A percentile compares a stretch with the other conserved stretches of the same genome.
Conservation (phyloP, 35 echinoderm and acorn worm genomes). For the Acanthaster planci region DNA sequence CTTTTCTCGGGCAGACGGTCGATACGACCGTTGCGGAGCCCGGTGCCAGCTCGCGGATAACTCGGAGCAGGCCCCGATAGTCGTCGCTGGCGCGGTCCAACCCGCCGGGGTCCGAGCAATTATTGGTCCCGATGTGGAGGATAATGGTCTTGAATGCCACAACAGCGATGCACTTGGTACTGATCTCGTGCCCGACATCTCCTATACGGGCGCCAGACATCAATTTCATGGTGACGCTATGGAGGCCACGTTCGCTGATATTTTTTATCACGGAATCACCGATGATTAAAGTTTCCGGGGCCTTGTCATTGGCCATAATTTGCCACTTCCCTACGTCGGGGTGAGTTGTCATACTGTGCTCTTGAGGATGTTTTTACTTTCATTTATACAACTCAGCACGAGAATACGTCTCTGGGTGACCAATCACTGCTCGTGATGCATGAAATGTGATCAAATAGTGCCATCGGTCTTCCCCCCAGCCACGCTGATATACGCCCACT, state of each 20-base stretch:
- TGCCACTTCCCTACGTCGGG: not conserved
- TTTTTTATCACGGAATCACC: conserved; percentile 43
- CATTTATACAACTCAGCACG: not conserved
- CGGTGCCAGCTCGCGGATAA: conserved; percentile 1
- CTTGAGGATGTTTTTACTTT: too few species aligned
- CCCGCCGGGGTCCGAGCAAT: not conserved
- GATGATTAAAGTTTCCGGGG: conserved; percentile 25
- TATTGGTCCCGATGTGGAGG: conserved; percentile 36
- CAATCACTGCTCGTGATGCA: not conserved
- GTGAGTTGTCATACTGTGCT: not conserved
- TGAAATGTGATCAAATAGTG: not conserved
- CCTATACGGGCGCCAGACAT: conserved; percentile 18
- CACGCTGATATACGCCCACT: not conserved
- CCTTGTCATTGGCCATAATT: not conserved
- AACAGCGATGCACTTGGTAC: not conserved
- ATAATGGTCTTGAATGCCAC: not conserved
- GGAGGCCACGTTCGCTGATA: conserved; percentile 37
- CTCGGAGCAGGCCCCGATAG: not conserved
- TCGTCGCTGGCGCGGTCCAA: not conserved
- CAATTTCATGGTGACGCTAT: conserved; percentile 2
- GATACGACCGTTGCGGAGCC: conserved; percentile 9
- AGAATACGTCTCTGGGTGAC: not conserved
- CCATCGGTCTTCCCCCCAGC: not conserved
- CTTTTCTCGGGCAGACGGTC: conserved; percentile 34
- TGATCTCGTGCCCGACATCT: not conserved